Evolutionary conservation across 2,797 vertebrate species (phyloP).

Genomic region (Knipowitschia caucasica): DNA sequence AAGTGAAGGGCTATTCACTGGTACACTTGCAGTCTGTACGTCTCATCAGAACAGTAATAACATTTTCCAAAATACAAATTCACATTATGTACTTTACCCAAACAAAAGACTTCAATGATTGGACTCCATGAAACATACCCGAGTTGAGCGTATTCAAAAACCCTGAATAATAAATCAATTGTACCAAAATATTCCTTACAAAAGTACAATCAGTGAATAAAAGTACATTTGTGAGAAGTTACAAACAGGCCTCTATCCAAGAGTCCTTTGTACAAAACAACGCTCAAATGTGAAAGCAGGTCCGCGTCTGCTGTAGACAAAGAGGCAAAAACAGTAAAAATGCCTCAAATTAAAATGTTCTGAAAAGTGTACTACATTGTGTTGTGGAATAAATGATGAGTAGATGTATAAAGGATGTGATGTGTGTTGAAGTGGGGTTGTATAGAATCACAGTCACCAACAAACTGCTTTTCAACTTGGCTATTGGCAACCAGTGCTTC

Average conservation of each 20-base stretch:
- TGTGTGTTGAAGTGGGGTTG: not conserved
- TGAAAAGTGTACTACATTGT: constrained; percentile 21
- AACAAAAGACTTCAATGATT: constrained; percentile 9
- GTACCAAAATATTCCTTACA: constrained; percentile 46
- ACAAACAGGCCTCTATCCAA: constrained; percentile 47
- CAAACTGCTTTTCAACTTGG: not conserved
- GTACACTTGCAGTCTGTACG: not conserved
- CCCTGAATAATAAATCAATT: constrained; percentile 39
- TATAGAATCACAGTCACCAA: not conserved
- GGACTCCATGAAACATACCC: constrained; percentile 19
- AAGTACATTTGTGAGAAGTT: constrained; percentile 54
- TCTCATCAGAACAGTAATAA: not conserved
- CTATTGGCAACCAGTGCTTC: not conserved
- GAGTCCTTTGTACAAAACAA: constrained; percentile 46
- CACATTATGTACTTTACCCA: not conserved
- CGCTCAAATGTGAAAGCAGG: constrained; percentile 41
- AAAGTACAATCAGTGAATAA: constrained; percentile 71
- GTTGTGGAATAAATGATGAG: constrained; percentile 1
- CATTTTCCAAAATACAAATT: not conserved
- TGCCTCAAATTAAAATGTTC: constrained; percentile 31
- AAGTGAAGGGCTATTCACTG: not conserved
- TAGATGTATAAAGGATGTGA: constrained; percentile 10
- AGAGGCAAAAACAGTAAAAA: constrained; percentile 23
- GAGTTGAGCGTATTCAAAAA: constrained; percentile 47
- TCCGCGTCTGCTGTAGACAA: constrained; percentile 35